Evolutionary conservation across 37 sponge, comb jelly and placozoan species (phyloP).

Genomic region (Haliclona indistincta): DNA sequence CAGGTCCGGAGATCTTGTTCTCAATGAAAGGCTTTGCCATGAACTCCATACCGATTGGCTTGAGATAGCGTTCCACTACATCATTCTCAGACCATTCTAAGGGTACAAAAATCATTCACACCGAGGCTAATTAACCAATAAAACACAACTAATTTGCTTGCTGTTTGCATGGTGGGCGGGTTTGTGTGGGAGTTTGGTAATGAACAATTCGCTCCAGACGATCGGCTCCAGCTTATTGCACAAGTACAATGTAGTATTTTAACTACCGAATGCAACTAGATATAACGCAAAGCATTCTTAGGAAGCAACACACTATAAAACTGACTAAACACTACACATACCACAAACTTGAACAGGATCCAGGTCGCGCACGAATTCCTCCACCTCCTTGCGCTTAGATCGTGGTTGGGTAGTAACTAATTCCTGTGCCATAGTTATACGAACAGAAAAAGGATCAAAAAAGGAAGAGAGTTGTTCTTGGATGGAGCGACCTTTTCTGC

Average conservation of each 20-base stretch:
- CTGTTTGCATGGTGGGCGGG: too few species aligned
- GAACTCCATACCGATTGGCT: constrained; percentile 38
- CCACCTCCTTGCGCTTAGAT: constrained; percentile 11
- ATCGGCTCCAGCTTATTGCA: too few species aligned
- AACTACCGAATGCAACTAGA: too few species aligned
- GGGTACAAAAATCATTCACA: not conserved
- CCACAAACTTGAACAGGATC: constrained; percentile 29
- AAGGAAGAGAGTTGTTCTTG: too few species aligned
- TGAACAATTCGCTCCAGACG: too few species aligned
- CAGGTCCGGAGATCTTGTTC: constrained; percentile 31
- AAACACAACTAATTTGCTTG: too few species aligned
- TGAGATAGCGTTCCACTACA: constrained; percentile 31
- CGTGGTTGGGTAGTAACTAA: constrained; percentile 17
- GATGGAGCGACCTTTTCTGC: too few species aligned
- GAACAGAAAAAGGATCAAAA: not conserved
- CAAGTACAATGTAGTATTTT: too few species aligned
- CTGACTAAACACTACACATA: constrained; percentile 6
- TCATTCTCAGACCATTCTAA: constrained; percentile 37
- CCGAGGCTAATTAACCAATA: too few species aligned
- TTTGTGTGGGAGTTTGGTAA: too few species aligned
- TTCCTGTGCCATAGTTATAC: not conserved
- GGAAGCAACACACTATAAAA: too few species aligned
- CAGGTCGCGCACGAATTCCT: constrained; percentile 23
- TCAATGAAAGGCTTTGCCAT: constrained; percentile 16
- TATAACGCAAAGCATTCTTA: too few species aligned